Evolutionary conservation across 2,113 vertebrate species (phyloP).

Genomic region (Pteronura brasiliensis): DNA sequence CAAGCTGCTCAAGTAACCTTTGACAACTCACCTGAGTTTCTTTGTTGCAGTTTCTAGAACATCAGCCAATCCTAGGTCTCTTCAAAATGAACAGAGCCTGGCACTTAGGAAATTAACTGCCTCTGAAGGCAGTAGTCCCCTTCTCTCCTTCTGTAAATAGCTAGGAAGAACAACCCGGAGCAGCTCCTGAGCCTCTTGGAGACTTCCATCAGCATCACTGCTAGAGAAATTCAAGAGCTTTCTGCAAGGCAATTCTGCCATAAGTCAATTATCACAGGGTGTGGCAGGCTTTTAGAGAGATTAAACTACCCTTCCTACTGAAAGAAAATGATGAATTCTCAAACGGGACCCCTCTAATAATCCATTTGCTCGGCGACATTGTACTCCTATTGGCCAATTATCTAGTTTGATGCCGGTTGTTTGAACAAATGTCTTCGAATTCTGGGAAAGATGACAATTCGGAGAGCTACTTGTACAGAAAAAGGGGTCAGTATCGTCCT

Average conservation of each 20-base stretch:
- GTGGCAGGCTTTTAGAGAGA: conserved; percentile 25
- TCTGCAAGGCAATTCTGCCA: neutral
- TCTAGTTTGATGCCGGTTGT: neutral
- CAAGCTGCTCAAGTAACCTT: neutral
- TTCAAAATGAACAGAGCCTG: neutral
- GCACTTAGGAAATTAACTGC: neutral
- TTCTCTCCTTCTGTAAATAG: neutral
- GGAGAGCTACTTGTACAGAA: neutral
- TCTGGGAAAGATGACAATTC: neutral
- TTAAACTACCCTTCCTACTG: neutral
- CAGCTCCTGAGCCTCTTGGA: neutral
- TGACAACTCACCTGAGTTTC: neutral
- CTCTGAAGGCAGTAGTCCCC: neutral
- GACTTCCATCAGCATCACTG: neutral
- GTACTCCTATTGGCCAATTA: neutral
- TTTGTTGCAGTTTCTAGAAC: neutral
- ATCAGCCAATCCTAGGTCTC: neutral
- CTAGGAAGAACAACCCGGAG: neutral
- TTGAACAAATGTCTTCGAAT: neutral
- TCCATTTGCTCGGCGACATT: neutral
- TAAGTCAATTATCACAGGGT: conserved; percentile 3
- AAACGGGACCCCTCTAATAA: neutral
- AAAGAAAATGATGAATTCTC: conserved; percentile 1
- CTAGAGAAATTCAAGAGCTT: neutral
- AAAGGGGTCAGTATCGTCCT: neutral